Percentiles rank a stretch among this genome's conserved stretches.
These are phyloP conservation scores for Eupeodes luniger DNA, from an alignment of 2,888 invertebrate genomes.

Conservation along the genomic window DNA sequence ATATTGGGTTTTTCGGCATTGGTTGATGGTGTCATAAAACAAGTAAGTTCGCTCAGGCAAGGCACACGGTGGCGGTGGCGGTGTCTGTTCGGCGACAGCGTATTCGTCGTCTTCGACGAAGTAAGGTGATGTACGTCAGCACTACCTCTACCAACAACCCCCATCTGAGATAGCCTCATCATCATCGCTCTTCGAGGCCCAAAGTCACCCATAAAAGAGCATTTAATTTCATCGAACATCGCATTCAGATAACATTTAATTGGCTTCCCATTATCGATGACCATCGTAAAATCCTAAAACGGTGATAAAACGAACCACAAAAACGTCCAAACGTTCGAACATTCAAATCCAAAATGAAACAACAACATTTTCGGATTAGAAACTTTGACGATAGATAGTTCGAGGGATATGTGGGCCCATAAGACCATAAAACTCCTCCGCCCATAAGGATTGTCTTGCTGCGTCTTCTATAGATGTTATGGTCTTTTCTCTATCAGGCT, in stretches of 20 bases:
- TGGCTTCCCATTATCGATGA: conserved; percentile 70
- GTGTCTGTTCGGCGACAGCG: too few species aligned
- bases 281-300: conserved; percentile 70
- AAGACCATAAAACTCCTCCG: conserved; percentile 60
- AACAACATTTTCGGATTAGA: conserved; percentile 50
- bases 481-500: conserved; percentile 28
- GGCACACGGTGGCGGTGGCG: background rate
- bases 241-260: conserved; percentile 68
- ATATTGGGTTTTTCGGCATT: background rate
- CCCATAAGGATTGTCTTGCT: conserved; percentile 8
- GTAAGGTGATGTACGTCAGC: conserved; percentile 1
- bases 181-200: conserved; percentile 55
- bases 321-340: background rate
- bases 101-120: too few species aligned
- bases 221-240: conserved; percentile 71
- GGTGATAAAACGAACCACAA: conserved; percentile 62
- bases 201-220: conserved; percentile 62
- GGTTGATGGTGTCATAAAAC: conserved; percentile 38
- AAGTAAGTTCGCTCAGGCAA: conserved; percentile 11
- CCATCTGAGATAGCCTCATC: conserved; percentile 29
- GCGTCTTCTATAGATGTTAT: too few species aligned
- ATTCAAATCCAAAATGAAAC: conserved; percentile 10
- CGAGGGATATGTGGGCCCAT: conserved; percentile 42
- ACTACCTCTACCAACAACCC: conserved; percentile 10
- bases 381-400: conserved; percentile 7